These are phyloP conservation scores for Phoebastria nigripes DNA, from an alignment of 2,797 vertebrate genomes.

Conservation along the genomic window DNA sequence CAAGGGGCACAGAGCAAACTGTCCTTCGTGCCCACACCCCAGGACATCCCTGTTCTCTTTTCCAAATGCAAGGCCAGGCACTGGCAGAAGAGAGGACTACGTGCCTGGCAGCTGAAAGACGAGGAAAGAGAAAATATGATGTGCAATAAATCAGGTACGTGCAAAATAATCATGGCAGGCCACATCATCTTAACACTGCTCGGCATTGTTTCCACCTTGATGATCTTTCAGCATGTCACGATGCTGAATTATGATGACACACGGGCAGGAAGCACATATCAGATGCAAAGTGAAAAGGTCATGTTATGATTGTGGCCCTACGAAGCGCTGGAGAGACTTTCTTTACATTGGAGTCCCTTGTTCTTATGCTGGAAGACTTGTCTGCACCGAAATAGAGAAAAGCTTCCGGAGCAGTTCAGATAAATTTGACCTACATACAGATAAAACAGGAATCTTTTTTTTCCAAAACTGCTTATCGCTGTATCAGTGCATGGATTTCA, in stretches of 20 bases:
- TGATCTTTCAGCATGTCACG: conserved; percentile 56
- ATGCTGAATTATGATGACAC: conserved; percentile 63
- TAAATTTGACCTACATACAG: not conserved
- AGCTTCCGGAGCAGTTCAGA: not conserved
- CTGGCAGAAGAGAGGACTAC: conserved; percentile 16
- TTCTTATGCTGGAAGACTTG: not conserved
- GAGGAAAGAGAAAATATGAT: conserved; percentile 29
- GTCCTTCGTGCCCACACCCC: not conserved
- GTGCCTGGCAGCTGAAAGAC: conserved; percentile 30
- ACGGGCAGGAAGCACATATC: conserved; percentile 36
- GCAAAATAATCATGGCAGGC: not conserved
- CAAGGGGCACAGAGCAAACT: not conserved
- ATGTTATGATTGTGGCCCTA: not conserved
- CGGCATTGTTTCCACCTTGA: conserved; percentile 61
- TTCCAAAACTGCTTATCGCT: not conserved
- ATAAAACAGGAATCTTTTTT: not conserved
- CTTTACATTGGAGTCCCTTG: not conserved
- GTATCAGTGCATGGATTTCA: not conserved
- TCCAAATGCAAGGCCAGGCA: not conserved
- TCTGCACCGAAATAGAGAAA: not conserved
- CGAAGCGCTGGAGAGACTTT: not conserved
- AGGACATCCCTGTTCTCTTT: not conserved
- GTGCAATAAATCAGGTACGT: conserved; percentile 43
- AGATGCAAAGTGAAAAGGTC: conserved; percentile 51
- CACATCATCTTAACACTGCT: conserved; percentile 30